Conservation (phyloP, 2,888 invertebrate genomes). For the Hyppa rectilinea region DNA sequence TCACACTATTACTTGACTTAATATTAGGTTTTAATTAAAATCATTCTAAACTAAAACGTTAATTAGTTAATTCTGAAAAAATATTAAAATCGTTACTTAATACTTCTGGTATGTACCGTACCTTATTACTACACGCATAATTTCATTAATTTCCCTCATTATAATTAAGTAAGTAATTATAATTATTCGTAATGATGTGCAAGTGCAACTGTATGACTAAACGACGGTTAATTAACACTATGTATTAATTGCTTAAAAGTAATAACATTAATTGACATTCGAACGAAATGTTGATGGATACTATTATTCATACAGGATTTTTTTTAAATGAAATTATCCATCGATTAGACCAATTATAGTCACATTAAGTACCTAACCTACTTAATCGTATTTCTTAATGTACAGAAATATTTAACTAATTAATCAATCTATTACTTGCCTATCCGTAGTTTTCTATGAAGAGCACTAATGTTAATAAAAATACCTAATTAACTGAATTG, state of each 20-base stretch:
- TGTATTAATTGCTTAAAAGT: constrained; percentile 30
- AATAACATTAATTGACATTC: constrained; percentile 11
- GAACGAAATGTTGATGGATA: constrained; percentile 14
- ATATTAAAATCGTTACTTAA: not conserved
- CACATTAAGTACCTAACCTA: not conserved
- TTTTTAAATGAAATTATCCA: not conserved
- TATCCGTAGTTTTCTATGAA: constrained; percentile 16
- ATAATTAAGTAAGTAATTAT: constrained; percentile 24
- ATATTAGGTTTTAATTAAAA: not conserved
- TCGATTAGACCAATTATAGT: constrained; percentile 24
- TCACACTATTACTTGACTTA: not conserved
- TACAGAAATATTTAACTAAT: not conserved
- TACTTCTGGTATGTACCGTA: not conserved
- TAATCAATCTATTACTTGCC: not conserved
- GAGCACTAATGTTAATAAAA: not conserved
- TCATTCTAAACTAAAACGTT: not conserved
- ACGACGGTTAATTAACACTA: constrained; percentile 14
- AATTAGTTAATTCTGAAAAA: constrained; percentile 6
- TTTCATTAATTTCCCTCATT: constrained; percentile 8
- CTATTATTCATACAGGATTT: constrained; percentile 25
- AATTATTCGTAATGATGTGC: constrained; percentile 16
- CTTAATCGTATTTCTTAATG: constrained; percentile 11
- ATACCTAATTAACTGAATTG: not conserved
- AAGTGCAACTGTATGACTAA: not conserved
- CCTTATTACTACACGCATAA: not conserved